Evolutionary conservation across 2,888 invertebrate species (phyloP).

Genomic region (Deroplatys truncata): DNA sequence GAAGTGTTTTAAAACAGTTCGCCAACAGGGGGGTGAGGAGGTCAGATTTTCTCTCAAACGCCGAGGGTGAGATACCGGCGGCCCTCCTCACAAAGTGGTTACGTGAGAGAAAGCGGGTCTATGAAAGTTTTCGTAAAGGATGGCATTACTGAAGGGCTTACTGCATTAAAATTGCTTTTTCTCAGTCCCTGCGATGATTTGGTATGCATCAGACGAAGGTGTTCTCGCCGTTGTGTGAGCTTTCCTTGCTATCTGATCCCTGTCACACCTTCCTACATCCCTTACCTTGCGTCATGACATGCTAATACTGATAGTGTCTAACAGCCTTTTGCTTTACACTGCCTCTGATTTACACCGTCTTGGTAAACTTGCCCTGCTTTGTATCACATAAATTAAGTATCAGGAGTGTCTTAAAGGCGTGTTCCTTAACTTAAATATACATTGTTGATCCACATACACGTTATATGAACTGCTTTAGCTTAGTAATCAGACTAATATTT

Average conservation of each 20-base stretch:
- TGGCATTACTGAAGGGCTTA: neutral
- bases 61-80: too few relatives aligned
- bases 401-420: too few relatives aligned
- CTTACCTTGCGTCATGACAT: neutral
- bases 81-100: neutral
- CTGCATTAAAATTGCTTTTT: slow-evolving; percentile 10
- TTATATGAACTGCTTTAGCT: too few relatives aligned
- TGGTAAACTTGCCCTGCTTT: neutral
- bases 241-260: neutral
- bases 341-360: neutral
- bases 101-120: neutral
- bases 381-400: neutral
- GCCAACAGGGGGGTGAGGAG: neutral
- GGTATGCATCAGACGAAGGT: neutral
- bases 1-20: neutral
- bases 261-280: neutral
- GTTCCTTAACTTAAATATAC: too few relatives aligned
- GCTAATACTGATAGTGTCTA: neutral
- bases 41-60: neutral
- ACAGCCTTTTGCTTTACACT: neutral
- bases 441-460: too few relatives aligned
- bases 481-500: too few relatives aligned
- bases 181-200: neutral
- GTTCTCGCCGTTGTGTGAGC: neutral
- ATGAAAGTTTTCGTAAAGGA: neutral